phyloP scores from a whole-genome alignment of 92 coral and sea anemone genomes.

The Zoanthus solanderi region DNA sequence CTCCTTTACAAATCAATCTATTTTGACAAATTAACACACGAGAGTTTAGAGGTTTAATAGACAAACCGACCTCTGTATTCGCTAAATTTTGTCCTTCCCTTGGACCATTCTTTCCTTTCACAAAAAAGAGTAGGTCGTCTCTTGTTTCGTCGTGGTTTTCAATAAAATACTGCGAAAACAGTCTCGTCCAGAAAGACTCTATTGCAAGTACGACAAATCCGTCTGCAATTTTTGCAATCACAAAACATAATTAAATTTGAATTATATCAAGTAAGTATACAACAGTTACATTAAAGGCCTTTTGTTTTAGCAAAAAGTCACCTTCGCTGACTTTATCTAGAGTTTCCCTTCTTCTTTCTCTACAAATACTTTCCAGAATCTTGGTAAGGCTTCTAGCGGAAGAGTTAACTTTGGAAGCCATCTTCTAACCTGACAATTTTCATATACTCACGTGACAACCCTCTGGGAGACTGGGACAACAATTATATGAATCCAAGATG shows the following conservation, averaged over 20 bases:
- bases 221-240: slow-evolving; percentile 57
- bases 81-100: slow-evolving; percentile 66
- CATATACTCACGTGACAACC: slow-evolving; percentile 63
- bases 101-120: slow-evolving; percentile 71
- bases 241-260: background rate
- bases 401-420: slow-evolving; percentile 78
- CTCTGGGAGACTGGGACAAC: slow-evolving; percentile 40
- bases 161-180: slow-evolving; percentile 89
- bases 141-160: slow-evolving; percentile 83
- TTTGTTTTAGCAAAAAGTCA: slow-evolving; percentile 2
- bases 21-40: background rate
- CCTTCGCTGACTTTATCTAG: slow-evolving; percentile 94
- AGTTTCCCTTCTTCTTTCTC: slow-evolving; percentile 83
- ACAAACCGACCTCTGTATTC: slow-evolving; percentile 68
- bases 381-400: slow-evolving; percentile 62
- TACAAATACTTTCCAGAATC: slow-evolving; percentile 89
- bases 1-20: background rate
- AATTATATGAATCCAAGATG: slow-evolving; percentile 27
- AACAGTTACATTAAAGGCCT: background rate
- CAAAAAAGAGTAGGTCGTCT: slow-evolving; percentile 88
- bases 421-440: slow-evolving; percentile 48
- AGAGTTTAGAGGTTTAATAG: background rate
- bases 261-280: background rate
- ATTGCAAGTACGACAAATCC: slow-evolving; percentile 92
- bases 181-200: slow-evolving; percentile 91